Conservation (phyloP, 2,113 vertebrate genomes). For the Melanerpes aurifrons region DNA sequence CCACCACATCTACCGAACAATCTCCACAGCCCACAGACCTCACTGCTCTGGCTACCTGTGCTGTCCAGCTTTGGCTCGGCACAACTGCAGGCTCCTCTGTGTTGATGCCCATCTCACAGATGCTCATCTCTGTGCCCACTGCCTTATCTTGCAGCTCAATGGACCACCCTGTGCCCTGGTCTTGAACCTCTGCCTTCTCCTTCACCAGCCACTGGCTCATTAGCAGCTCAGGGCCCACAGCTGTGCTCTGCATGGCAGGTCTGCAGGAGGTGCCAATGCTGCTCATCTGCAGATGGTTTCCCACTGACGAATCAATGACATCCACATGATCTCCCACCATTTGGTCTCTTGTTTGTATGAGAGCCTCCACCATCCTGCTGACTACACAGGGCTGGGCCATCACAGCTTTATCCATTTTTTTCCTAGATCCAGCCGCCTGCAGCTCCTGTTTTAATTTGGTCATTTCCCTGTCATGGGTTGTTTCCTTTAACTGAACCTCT, state of each 20-base stretch:
- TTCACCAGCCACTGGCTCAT: constrained; percentile 87
- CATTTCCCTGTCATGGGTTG: constrained; percentile 93
- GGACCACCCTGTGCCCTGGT: constrained; percentile 73
- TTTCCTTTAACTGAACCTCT: constrained; percentile 93
- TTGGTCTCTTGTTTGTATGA: constrained; percentile 81
- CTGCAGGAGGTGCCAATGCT: constrained; percentile 79
- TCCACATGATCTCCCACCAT: constrained; percentile 82
- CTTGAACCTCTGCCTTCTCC: constrained; percentile 76
- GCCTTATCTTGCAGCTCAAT: constrained; percentile 72
- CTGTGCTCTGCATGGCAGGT: constrained; percentile 48
- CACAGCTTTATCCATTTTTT: constrained; percentile 86
- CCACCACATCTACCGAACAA: constrained; percentile 80
- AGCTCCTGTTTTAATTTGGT: constrained; percentile 94
- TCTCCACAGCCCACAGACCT: constrained; percentile 88
- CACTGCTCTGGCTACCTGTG: constrained; percentile 41
- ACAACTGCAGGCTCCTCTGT: constrained; percentile 74
- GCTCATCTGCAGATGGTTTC: constrained; percentile 64
- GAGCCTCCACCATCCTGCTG: constrained; percentile 83
- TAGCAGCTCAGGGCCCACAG: constrained; percentile 81
- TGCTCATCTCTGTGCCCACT: constrained; percentile 72
- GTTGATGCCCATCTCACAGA: constrained; percentile 83
- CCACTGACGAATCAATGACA: constrained; percentile 68
- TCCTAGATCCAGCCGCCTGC: constrained; percentile 88
- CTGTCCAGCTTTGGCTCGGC: constrained; percentile 25
- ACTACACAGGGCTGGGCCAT: constrained; percentile 82